Conservation (phyloP, 2,797 vertebrate genomes). For the Sphenodon punctatus region DNA sequence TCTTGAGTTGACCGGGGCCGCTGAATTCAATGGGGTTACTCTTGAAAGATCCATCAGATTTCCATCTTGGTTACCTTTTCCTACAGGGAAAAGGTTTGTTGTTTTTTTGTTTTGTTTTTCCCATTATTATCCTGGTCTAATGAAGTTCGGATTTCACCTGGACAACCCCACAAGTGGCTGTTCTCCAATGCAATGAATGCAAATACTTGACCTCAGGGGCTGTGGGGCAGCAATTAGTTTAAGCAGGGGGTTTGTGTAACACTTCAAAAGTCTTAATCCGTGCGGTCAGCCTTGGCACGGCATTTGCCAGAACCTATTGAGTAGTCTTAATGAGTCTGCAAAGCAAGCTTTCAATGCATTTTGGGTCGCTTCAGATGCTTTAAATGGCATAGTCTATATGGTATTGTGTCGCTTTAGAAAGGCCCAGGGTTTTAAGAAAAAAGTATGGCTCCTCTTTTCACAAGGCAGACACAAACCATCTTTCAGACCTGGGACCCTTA, state of each 20-base stretch:
- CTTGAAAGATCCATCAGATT: neutral
- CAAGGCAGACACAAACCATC: constrained; percentile 74
- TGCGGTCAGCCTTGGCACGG: constrained; percentile 64
- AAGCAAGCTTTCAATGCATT: constrained; percentile 69
- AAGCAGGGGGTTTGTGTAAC: constrained; percentile 77
- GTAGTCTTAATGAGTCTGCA: constrained; percentile 70
- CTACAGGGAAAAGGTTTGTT: constrained; percentile 28
- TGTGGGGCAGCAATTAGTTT: constrained; percentile 81
- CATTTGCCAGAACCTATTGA: constrained; percentile 74
- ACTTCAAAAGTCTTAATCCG: constrained; percentile 78
- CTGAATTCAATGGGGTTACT: neutral
- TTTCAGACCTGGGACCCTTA: constrained; percentile 71
- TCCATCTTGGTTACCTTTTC: neutral
- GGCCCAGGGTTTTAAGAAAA: constrained; percentile 56
- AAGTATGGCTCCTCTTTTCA: constrained; percentile 72
- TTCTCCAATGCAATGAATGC: constrained; percentile 72
- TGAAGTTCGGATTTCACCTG: constrained; percentile 73
- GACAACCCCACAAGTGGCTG: constrained; percentile 73
- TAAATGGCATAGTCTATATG: constrained; percentile 73
- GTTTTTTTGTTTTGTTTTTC: too few species aligned
- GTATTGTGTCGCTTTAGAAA: constrained; percentile 72
- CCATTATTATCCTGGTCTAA: constrained; percentile 68
- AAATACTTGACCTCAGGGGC: constrained; percentile 83
- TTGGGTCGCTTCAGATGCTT: constrained; percentile 71
- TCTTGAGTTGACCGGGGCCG: neutral